Percentiles rank a stretch among this genome's conserved stretches.
These are phyloP conservation scores for Pelmatolapia mariae DNA, from an alignment of 2,113 vertebrate genomes.

Conservation along the genomic window DNA sequence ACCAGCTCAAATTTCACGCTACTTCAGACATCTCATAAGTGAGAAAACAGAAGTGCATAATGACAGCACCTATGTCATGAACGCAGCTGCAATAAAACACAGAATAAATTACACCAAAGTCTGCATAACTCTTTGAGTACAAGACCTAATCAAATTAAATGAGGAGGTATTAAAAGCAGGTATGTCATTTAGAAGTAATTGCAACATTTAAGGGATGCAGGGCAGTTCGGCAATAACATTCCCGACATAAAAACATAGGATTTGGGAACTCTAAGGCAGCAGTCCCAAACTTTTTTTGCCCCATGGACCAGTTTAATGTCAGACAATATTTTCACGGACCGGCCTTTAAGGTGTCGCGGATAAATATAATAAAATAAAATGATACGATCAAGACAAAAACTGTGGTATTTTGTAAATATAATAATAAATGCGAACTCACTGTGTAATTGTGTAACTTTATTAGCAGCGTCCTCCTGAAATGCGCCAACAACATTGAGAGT, in stretches of 20 bases:
- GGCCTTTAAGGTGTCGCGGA: accelerated
- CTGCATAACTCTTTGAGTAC: background rate
- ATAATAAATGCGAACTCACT: background rate
- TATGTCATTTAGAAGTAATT: background rate
- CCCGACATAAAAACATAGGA: background rate
- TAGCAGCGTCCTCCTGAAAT: background rate
- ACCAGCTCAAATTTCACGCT: background rate
- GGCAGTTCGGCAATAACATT: background rate
- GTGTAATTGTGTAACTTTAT: background rate
- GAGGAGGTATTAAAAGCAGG: background rate
- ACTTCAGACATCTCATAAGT: background rate
- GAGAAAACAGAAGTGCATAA: background rate
- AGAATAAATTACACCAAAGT: background rate
- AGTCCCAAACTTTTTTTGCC: background rate
- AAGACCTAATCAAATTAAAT: background rate
- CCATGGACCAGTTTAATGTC: background rate
- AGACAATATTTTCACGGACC: background rate
- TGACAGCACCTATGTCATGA: background rate
- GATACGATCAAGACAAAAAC: background rate
- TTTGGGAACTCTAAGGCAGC: background rate
- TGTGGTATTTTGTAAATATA: background rate
- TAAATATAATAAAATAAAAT: background rate
- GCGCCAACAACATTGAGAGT: background rate
- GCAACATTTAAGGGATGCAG: accelerated
- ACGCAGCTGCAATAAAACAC: background rate